Evolutionary conservation across 2,888 invertebrate genomes (phyloP), one percentile per base, ranked within the genome.

Genomic region (Ennomos erosarius): DNA sequence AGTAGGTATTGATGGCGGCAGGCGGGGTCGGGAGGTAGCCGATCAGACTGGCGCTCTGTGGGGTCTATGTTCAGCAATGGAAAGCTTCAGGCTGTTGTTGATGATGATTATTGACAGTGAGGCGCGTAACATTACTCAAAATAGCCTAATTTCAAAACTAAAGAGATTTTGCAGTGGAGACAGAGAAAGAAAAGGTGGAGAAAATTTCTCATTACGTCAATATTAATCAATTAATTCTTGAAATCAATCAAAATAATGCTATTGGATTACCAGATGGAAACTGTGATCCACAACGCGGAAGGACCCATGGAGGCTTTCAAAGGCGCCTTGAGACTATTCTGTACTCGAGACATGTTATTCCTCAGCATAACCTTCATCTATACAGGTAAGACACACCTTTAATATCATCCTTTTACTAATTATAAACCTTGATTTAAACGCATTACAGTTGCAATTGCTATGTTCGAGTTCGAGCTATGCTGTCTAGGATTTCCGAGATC

Each of bases 331-430:
- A 92, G 92, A 64, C 89, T 99, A 46, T 96, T 98, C 82, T 82
- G 95, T 54, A 98, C 98, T 0, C 93, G 93, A 43, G 95, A 97
- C 69, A 99, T 99, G 98, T 74, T 98, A 47, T 79, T 98, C 10
- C 92, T 99, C 12, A 95, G 96, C 67, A 83, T 97, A 59, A 96
- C 97, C 0, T 99, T 99, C 84, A 94, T 98, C 51, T 99, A 98
- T 81, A 98, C 98, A 56, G 99, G 97, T 97, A 81, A 80, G 83
- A 69, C 53, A 66, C 65, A 67, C 68, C 61, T 65, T 65, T 48
- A 43, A 46, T 9, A 49, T 11, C 8, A 12, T n/a, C 1, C 12
- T 9, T 9, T 53, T 2, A n/a, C 10, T 2, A 1, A 57, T 43
- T 53, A 38, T 59, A 34, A 48, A 42, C 44, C 33, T 16, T 65